Evolutionary conservation across 2,888 invertebrate genomes (phyloP).

Genomic region (Apantesis nais): DNA sequence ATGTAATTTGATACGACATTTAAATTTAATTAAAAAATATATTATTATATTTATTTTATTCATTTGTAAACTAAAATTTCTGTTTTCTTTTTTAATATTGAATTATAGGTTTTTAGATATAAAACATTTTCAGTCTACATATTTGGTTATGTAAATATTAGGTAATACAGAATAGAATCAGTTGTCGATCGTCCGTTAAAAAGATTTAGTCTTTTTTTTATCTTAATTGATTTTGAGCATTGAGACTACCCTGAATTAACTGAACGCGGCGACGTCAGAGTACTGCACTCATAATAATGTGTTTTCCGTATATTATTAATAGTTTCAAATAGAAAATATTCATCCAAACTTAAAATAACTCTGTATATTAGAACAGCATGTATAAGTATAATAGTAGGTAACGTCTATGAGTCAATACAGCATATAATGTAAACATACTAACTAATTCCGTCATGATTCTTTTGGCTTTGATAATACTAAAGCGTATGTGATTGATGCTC

Average conservation of each 20-base stretch:
- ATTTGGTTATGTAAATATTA: too few species aligned
- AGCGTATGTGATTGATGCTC: constrained; percentile 6
- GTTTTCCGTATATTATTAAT: not conserved
- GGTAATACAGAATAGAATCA: too few species aligned
- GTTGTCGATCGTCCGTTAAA: too few species aligned
- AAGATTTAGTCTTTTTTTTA: too few species aligned
- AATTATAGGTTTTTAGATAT: too few species aligned
- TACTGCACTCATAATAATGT: not conserved
- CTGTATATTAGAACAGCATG: constrained; percentile 16
- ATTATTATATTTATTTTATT: too few species aligned
- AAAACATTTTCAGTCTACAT: too few species aligned
- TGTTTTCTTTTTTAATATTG: too few species aligned
- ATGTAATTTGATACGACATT: too few species aligned
- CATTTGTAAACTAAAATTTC: too few species aligned
- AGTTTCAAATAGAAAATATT: constrained; percentile 16
- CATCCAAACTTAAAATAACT: constrained; percentile 24
- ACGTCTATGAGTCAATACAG: constrained; percentile 29
- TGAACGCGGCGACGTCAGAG: too few species aligned
- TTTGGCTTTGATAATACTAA: constrained; percentile 1
- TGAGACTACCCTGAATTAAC: not conserved
- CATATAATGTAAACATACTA: constrained; percentile 26
- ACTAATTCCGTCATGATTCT: constrained; percentile 15
- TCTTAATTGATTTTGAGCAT: not conserved
- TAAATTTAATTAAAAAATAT: too few species aligned
- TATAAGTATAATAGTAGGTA: constrained; percentile 1